Percentiles rank a stretch among this genome's conserved stretches.
phyloP scores from a whole-genome alignment of 2,113 vertebrate species.

The Hippocampus guttulatus region DNA sequence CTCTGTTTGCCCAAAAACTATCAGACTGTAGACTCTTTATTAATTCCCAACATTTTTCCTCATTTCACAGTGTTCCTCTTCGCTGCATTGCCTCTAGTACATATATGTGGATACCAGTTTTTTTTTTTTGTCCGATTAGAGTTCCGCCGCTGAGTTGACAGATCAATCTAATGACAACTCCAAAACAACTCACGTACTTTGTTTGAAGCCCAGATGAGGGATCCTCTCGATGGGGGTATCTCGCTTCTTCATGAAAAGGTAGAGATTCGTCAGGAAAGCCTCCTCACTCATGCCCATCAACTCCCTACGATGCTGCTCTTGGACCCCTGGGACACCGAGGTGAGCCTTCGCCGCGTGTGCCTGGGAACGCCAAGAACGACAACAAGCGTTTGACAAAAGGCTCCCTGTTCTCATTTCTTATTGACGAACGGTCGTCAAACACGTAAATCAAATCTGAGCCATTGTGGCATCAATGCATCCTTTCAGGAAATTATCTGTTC shows the following conservation, averaged over 20 bases:
- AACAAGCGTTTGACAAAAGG: neutral
- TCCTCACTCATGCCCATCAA: conserved; percentile 51
- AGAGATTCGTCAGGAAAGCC: conserved; percentile 67
- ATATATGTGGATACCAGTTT: neutral
- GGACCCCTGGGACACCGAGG: conserved; percentile 8
- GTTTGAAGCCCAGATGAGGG: conserved; percentile 77
- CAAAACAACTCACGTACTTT: conserved; percentile 59
- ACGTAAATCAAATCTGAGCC: conserved; percentile 8
- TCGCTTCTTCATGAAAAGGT: conserved; percentile 73
- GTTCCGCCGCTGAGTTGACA: neutral
- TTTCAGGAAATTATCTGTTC: neutral
- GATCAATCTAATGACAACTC: neutral
- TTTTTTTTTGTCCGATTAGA: neutral
- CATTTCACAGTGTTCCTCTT: too few relatives aligned
- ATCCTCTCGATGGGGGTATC: conserved; percentile 73
- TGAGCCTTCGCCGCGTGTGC: conserved; percentile 32
- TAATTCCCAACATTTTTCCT: too few relatives aligned
- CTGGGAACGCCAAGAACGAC: conserved; percentile 13
- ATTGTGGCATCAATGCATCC: neutral
- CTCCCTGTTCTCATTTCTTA: neutral
- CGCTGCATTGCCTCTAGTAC: neutral
- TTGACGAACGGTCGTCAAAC: conserved; percentile 36
- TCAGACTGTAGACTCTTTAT: neutral
- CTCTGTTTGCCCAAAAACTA: neutral
- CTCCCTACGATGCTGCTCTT: conserved; percentile 14